Evolutionary conservation across 1,140 invertebrate species (phyloP).

Genomic region (Drosophila lacertosa): DNA sequence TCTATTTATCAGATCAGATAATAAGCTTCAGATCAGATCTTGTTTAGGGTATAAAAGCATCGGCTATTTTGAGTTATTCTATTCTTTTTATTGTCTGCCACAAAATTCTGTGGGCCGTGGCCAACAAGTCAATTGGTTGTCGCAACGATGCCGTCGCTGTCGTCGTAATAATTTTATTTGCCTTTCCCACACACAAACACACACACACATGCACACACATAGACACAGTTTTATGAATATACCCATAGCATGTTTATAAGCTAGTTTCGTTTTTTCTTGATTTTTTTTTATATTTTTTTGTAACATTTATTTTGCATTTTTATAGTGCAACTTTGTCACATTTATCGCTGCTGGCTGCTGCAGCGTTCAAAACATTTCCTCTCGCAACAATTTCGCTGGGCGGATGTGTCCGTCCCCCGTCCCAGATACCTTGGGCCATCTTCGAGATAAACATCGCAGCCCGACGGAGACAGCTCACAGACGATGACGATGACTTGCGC

Average conservation of each 20-base stretch:
- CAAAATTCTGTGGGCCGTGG: constrained; percentile 44
- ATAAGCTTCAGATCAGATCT: too few relatives aligned
- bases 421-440: constrained; percentile 7
- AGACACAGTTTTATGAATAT: constrained; percentile 14
- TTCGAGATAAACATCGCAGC: constrained; percentile 57
- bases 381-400: constrained; percentile 60
- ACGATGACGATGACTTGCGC: constrained; percentile 61
- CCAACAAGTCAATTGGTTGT: constrained; percentile 57
- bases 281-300: constrained; percentile 37
- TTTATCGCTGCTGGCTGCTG: constrained; percentile 66
- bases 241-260: constrained; percentile 22
- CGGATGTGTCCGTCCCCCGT: constrained; percentile 58
- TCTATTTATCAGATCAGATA: too few relatives aligned
- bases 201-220: constrained; percentile 26
- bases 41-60: neutral
- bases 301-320: constrained; percentile 68
- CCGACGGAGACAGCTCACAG: constrained; percentile 33
- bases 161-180: constrained; percentile 74
- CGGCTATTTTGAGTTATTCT: neutral
- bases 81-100: neutral
- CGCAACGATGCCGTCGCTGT: constrained; percentile 1
- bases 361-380: constrained; percentile 60
- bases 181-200: constrained; percentile 71
- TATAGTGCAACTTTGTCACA: constrained; percentile 66
- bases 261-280: neutral